Base-by-base conservation (phyloP, 2,888 invertebrate genomes). In the Caenorhabditis sulstoni region DNA sequence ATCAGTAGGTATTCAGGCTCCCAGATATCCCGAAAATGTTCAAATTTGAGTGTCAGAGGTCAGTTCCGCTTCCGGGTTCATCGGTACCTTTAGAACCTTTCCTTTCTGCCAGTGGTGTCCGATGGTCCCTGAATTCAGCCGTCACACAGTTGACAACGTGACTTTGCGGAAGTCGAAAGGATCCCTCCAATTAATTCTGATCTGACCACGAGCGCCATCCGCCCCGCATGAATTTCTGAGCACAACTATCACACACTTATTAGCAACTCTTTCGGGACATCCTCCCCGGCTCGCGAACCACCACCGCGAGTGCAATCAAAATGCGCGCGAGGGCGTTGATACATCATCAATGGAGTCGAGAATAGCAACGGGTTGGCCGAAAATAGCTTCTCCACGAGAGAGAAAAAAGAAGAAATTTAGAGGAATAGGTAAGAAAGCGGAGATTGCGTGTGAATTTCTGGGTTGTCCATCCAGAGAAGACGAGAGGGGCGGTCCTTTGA, bases 181-280 rank as follows among this genome's bases (percentile, higher is more conserved):
- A 29, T 29, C 4, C 29, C 52, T 35, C 7, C 29, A 29, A 29
- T 29, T 29, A 29, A 52, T 59, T 23, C 35, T 41, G 41, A 49
- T 23, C 35, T 57, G 53, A 35, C 59, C 53, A 45, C 29, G 29
- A 53, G 12, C 49, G 55, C 18, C 37, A 44, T 22, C 41, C 18
- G 20, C 35, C 35, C 37, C 52, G 45, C 14, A 16, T 71, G 62
- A 71, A 71, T 71, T 57, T 20, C 55, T 71, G 11, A 57, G 23
- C 35, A 64, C 49, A 12, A 57, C 71, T 62, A 71, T 71, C 71
- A 47, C 71, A 71, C 71, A 64, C 64, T 71, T 64, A 71, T 71
- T 71, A 71, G 29, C 57, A 20, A 58, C 49, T 49, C 45, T 29
- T 47, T 45, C 45, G 37, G 37, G 11, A 5, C 7, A 37, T 11